Base-by-base conservation (phyloP, 92 coral and sea anemone genomes). In the Phenganax subtilis region DNA sequence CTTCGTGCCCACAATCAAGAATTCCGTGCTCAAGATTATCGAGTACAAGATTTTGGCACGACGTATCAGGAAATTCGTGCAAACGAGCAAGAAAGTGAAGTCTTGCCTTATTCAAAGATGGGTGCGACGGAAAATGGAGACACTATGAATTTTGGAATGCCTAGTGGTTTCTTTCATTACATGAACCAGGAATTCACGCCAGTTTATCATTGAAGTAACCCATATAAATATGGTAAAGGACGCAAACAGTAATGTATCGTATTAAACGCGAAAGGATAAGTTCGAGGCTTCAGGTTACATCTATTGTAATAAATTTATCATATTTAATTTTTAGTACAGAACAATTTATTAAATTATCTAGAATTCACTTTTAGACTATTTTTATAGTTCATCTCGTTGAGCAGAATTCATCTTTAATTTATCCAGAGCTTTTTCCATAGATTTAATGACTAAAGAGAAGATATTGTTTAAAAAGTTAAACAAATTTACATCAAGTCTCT, bases 361-460 rank as follows among this genome's bases (percentile, higher is more conserved):
- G 17, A 67, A 67, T 16, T 20, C 12, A 67, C 17, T 20, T 16
- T 8, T 37, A 11, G 0, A 20, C 73, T 20, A 10, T 2, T 14
- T 14, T 62, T 87, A 93, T 28, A 93, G 91, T 81, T 93, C 97
- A 54, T 93, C 97, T 28, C 89, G 92, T 67, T 75, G 86, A 74
- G 87, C 75, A 53, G 90, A 84, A 92, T 89, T 86, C 66, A 86
- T 84, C 84, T 88, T 85, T 37, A 90, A 90, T 62, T 80, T 81
- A 70, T 90, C 93, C 60, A 90, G 10, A 9, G 96, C 99, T 77
- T 89, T 88, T 37, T 90, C 87, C 97, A 96, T 96, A 65, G 99
- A 89, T 64, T 87, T 86, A 61, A 90, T 85, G 15, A 94, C 98
- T 94, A 83, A 6, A 57, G 0, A 75, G 57, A 61, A 66, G 66